phyloP scores from a whole-genome alignment of 2,888 invertebrate genomes.

The Camptogramma bilineatum region DNA sequence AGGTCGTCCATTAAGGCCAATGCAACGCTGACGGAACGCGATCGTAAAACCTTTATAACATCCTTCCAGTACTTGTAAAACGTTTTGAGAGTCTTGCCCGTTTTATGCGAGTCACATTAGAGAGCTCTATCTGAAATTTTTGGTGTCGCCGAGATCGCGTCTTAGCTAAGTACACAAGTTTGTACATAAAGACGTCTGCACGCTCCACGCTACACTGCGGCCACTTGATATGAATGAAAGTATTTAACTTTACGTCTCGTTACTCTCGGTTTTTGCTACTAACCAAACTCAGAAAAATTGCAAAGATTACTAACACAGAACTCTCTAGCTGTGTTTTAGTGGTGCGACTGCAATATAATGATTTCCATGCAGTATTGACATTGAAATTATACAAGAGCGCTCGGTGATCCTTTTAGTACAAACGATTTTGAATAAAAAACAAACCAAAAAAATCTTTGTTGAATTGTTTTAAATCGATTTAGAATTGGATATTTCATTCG shows the following conservation, averaged over 20 bases:
- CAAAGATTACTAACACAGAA: slow-evolving; percentile 24
- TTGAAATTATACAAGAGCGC: not conserved
- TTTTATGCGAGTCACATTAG: slow-evolving; percentile 77
- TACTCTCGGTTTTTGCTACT: slow-evolving; percentile 50
- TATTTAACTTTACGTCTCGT: slow-evolving; percentile 62
- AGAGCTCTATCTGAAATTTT: slow-evolving; percentile 64
- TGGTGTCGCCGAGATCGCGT: slow-evolving; percentile 55
- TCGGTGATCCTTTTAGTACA: not conserved
- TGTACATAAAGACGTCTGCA: slow-evolving; percentile 63
- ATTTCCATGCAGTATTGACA: not conserved
- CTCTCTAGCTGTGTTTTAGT: not conserved
- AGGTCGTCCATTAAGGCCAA: slow-evolving; percentile 82
- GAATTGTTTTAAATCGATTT: slow-evolving; percentile 23
- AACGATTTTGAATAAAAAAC: not conserved
- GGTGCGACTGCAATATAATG: not conserved
- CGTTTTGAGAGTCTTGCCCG: slow-evolving; percentile 77
- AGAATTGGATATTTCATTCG: slow-evolving; percentile 19
- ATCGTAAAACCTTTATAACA: slow-evolving; percentile 85
- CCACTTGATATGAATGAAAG: slow-evolving; percentile 55
- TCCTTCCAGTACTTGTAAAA: slow-evolving; percentile 85
- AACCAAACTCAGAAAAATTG: slow-evolving; percentile 33
- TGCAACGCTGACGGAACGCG: slow-evolving; percentile 82
- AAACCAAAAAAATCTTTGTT: slow-evolving; percentile 6
- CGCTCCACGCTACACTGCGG: slow-evolving; percentile 44
- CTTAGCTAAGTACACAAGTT: slow-evolving; percentile 58